Evolutionary conservation across 1,140 invertebrate genomes (phyloP), one percentile per base, ranked within the genome.

Genomic region (Plectrocnemia conspersa): DNA sequence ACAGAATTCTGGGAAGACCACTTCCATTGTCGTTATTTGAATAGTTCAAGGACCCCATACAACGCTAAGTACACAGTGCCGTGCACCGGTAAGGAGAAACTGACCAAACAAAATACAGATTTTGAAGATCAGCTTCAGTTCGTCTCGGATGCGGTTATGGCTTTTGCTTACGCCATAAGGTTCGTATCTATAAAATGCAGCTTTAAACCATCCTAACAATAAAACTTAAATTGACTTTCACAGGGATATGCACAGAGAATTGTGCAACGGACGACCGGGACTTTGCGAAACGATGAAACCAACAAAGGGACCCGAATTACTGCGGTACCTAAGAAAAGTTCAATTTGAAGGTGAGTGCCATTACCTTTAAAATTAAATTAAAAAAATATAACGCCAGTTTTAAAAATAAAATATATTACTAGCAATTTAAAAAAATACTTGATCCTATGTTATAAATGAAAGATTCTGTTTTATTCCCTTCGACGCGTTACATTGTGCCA

Each of bases 1-100:
- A 15, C 73, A 92, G 92, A 95, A 77, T 94, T 93, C 73, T 95
- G 91, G 92, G 92, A 95, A 64, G 82, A 90, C 65, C 89, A 92
- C 65, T 94, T 94, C 65, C 79, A 87, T 53, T 93, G 89, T 64
- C 79, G 82, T 6, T 90, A 90, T 67, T 83, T 86, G 0, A 85
- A 87, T 61, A 83, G 86, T 36, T 78, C 84, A 0, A 71, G 72
- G 21, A 93, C 90, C 0, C 89, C 89, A 0, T 91, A 92, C 73
- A 94, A 94, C 64, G 69, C 75, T 22, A 81, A 86, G 58, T 88
- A 88, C 64, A 80, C 72, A 1, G 71, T 70, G 9, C 62, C 66
- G 0, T 93, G 91, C 65, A 85, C 85, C 0, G 83, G 82, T 0
- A 72, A 77, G 19, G 88, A 92, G 64, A 75, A 79, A 7, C 79